These are phyloP conservation scores for Leptogaster cylindrica DNA, from an alignment of 2,888 invertebrate genomes.

Conservation along the genomic window DNA sequence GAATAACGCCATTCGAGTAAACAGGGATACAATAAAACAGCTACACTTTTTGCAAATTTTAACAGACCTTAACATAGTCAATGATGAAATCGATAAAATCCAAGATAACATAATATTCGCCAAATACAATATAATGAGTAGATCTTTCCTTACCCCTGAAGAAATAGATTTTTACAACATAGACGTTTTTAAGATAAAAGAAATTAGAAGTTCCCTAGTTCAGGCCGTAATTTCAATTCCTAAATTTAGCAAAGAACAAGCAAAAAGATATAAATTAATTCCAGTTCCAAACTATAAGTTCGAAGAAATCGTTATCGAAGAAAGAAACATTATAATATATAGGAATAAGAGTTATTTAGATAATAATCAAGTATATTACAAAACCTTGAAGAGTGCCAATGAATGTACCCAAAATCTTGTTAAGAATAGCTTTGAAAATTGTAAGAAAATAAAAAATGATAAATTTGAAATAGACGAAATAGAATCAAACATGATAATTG, in stretches of 20 bases:
- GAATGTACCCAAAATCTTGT: background rate
- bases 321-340: background rate
- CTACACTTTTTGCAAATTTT: background rate
- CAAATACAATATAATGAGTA: background rate
- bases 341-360: background rate
- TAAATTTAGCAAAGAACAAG: background rate
- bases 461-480: background rate
- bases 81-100: conserved; percentile 3
- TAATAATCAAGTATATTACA: background rate
- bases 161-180: conserved; percentile 6
- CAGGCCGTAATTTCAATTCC: background rate
- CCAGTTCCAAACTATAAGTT: background rate
- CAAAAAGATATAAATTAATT: background rate
- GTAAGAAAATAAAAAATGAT: background rate
- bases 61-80: background rate
- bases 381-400: background rate
- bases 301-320: background rate
- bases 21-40: background rate
- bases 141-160: background rate
- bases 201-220: background rate
- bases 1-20: conserved; percentile 3
- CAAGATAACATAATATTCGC: conserved; percentile 18
- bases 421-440: background rate
- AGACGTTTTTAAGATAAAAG: background rate
- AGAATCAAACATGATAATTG: background rate